These are phyloP conservation scores for Meriones psammophilus DNA, from an alignment of 2,797 vertebrate species.

Conservation along the genomic window DNA sequence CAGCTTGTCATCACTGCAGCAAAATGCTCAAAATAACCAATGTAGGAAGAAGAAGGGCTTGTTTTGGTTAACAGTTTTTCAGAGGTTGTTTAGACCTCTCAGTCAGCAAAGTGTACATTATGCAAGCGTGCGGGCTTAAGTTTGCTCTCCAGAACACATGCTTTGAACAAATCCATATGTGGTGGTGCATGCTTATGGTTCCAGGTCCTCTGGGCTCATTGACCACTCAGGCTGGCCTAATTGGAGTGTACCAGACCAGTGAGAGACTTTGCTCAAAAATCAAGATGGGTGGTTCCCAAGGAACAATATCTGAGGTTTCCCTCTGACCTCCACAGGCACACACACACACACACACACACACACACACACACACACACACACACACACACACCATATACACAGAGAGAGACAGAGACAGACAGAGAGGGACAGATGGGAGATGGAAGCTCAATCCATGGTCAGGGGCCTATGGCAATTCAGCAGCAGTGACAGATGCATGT, in stretches of 20 bases:
- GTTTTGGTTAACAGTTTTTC: not conserved
- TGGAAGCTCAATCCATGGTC: not conserved
- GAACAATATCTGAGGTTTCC: not conserved
- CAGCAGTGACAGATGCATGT: not conserved
- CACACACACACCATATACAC: not conserved
- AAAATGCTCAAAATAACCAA: not conserved
- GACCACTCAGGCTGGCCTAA: not conserved
- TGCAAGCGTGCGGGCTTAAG: too few relatives aligned
- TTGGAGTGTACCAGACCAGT: not conserved
- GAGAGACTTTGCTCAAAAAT: not conserved
- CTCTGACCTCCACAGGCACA: not conserved
- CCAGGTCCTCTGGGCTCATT: not conserved
- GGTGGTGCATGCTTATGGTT: not conserved
- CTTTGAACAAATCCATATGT: not conserved
- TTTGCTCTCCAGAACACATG: not conserved
- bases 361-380: too few relatives aligned
- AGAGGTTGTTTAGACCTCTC: not conserved
- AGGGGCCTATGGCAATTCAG: not conserved
- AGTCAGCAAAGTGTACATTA: not conserved
- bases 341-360: not conserved
- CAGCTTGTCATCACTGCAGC: not conserved
- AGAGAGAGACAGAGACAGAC: too few relatives aligned
- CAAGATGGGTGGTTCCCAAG: not conserved
- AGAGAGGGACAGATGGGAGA: not conserved
- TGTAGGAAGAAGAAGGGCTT: not conserved